Percentiles rank a stretch among this genome's conserved stretches.
These are phyloP conservation scores for Calliopum simillimum DNA, from an alignment of 2,888 invertebrate genomes.

Conservation along the genomic window DNA sequence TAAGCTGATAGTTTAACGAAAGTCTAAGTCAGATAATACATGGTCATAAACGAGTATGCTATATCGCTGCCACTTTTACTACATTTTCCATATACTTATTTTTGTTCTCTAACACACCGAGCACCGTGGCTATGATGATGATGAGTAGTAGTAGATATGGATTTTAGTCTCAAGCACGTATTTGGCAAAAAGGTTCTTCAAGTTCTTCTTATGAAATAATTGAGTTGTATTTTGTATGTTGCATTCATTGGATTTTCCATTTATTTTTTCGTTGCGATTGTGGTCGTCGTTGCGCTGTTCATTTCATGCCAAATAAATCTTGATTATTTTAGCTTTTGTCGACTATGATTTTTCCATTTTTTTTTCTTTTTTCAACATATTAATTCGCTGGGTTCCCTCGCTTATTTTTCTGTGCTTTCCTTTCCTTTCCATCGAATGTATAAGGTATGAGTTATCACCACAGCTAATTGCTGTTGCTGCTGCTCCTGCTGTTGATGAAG, in stretches of 20 bases:
- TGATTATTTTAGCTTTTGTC: constrained; percentile 47
- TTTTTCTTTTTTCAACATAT: constrained; percentile 17
- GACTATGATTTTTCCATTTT: background rate
- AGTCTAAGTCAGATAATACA: constrained; percentile 2
- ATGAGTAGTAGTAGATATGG: too few species aligned
- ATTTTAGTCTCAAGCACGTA: too few species aligned
- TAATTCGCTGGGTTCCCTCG: background rate
- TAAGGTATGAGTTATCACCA: constrained; percentile 3
- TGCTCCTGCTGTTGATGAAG: background rate
- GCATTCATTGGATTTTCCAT: background rate
- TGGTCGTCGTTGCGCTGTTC: background rate
- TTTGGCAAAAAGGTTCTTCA: too few species aligned
- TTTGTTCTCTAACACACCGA: too few species aligned
- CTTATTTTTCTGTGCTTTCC: background rate
- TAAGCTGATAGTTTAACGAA: constrained; percentile 14
- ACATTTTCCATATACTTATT: too few species aligned
- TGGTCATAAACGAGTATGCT: background rate
- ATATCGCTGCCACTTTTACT: too few species aligned
- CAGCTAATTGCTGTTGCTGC: background rate
- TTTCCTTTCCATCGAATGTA: background rate
- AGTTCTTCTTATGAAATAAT: too few species aligned
- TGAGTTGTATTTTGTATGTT: too few species aligned
- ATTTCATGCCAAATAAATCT: constrained; percentile 44
- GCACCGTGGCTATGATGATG: too few species aligned
- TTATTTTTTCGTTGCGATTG: constrained; percentile 3